Evolutionary conservation across 2,888 invertebrate species (phyloP).

Genomic region (Branchipolynoe longqiensis): DNA sequence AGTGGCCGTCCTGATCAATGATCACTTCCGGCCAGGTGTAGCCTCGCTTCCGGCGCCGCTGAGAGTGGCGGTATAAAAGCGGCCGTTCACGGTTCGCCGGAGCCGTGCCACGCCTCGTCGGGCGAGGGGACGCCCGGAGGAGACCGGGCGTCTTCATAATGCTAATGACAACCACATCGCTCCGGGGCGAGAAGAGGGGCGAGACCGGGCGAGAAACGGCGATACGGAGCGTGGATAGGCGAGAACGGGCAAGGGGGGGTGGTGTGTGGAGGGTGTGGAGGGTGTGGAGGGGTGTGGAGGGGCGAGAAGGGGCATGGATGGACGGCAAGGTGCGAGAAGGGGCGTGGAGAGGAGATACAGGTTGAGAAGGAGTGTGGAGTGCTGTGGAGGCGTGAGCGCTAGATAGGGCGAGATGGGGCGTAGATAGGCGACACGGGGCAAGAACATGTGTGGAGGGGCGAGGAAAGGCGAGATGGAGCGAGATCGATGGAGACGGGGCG

Average conservation of each 20-base stretch:
- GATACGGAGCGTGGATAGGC: too few relatives aligned
- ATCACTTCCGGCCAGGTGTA: slow-evolving; percentile 13
- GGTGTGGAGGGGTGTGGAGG: not conserved
- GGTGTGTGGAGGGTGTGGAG: not conserved
- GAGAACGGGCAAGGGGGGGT: too few relatives aligned
- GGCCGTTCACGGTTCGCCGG: not conserved
- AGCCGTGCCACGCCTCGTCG: not conserved
- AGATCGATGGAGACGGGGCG: too few relatives aligned
- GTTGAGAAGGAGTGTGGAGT: too few relatives aligned
- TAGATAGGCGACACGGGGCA: too few relatives aligned
- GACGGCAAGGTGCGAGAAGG: not conserved
- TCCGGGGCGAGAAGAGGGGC: too few relatives aligned
- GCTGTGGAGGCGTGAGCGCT: too few relatives aligned
- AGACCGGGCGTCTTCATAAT: not conserved
- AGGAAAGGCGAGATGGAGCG: too few relatives aligned
- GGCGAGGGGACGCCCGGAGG: not conserved
- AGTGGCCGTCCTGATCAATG: slow-evolving; percentile 12
- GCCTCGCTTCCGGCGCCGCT: not conserved
- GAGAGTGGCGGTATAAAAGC: slow-evolving; percentile 14
- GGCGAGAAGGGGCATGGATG: not conserved
- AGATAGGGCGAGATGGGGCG: too few relatives aligned
- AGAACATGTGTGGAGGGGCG: too few relatives aligned
- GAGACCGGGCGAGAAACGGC: too few relatives aligned
- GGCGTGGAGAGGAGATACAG: not conserved
- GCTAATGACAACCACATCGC: slow-evolving; percentile 7